A percentile compares a stretch with the other conserved stretches of the same genome.
phyloP scores from a whole-genome alignment of 37 sponge, comb jelly and placozoan genomes.

The Halisarca cf. caerulea region DNA sequence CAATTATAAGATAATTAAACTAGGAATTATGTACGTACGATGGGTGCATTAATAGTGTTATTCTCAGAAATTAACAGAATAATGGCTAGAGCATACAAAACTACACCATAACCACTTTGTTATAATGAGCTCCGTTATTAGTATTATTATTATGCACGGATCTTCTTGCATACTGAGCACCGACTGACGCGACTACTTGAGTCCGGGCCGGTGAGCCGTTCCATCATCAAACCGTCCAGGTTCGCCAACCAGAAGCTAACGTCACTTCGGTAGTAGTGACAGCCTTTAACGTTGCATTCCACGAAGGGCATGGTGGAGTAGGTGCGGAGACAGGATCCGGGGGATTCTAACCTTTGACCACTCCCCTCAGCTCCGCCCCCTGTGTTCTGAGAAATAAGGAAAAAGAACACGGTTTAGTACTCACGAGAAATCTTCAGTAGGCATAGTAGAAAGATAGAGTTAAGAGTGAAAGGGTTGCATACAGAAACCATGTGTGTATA shows the following conservation, averaged over 20 bases:
- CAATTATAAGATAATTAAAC: too few relatives aligned
- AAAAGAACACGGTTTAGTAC: background rate
- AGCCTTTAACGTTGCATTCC: conserved; percentile 31
- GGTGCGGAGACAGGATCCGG: conserved; percentile 9
- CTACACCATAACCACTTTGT: too few relatives aligned
- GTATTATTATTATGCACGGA: too few relatives aligned
- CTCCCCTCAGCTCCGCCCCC: conserved; percentile 36
- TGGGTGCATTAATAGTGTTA: too few relatives aligned
- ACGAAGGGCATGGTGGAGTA: conserved; percentile 16
- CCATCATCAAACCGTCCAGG: background rate
- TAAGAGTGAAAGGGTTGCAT: too few relatives aligned
- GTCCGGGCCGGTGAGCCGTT: background rate
- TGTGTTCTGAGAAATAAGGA: conserved; percentile 8
- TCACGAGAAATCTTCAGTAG: too few relatives aligned
- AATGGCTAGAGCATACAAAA: too few relatives aligned
- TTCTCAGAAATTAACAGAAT: too few relatives aligned
- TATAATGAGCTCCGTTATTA: too few relatives aligned
- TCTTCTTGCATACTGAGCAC: conserved; percentile 22
- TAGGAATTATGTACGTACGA: too few relatives aligned
- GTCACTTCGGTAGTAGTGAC: conserved; percentile 14
- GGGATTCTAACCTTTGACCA: conserved; percentile 21
- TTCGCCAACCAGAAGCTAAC: conserved; percentile 28
- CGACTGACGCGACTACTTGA: background rate
- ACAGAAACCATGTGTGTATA: too few relatives aligned
- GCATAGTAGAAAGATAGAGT: too few relatives aligned